Base-by-base conservation (phyloP, 1,140 invertebrate genomes). In the Olivierus martensii region DNA sequence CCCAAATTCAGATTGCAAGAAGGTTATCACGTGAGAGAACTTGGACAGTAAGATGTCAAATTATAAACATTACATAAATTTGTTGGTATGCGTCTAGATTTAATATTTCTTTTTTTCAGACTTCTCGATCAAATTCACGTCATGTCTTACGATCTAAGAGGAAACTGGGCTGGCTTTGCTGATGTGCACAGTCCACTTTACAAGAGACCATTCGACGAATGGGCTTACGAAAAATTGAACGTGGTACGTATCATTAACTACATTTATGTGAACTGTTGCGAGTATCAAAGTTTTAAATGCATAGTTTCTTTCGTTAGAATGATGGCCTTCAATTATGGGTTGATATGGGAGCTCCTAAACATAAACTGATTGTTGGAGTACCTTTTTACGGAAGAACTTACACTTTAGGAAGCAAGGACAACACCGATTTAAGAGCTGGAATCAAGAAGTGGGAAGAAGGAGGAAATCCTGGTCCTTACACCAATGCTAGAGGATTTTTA, bases 111-210 rank as follows among this genome's bases (percentile, higher is more conserved):
- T 53, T 53, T 53, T 39, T 55, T 60, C 19, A 57, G 56, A 36
- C 42, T 66, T 41, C 56, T 87, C 15, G 84, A 89, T 65, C 85
- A 83, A 4, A 79, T 90, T 47, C 86, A 90, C 63, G 83, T 85
- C 11, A 91, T 91, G 87, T 77, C 86, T 0, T 94, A 94, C 65
- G 89, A 93, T 71, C 73, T 93, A 15, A 75, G 88, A 57, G 90
- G 90, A 21, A 88, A 89, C 61, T 93, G 88, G 88, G 87, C 84
- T 6, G 84, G 84, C 38, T 85, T 86, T 60, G 87, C 88, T 1
- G 87, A 89, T 63, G 80, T 83, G 0, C 86, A 90, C 63, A 87
- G 84, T 62, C 83, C 86, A 3, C 71, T 90, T 0, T 88, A 87
- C 62, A 82, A 79, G 64, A 69, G 87, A 52, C 83, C 84, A 0